Percentiles rank a stretch among this genome's conserved stretches.
These are phyloP conservation scores for Pheosia gnoma DNA, from an alignment of 2,888 invertebrate genomes.

Conservation along the genomic window DNA sequence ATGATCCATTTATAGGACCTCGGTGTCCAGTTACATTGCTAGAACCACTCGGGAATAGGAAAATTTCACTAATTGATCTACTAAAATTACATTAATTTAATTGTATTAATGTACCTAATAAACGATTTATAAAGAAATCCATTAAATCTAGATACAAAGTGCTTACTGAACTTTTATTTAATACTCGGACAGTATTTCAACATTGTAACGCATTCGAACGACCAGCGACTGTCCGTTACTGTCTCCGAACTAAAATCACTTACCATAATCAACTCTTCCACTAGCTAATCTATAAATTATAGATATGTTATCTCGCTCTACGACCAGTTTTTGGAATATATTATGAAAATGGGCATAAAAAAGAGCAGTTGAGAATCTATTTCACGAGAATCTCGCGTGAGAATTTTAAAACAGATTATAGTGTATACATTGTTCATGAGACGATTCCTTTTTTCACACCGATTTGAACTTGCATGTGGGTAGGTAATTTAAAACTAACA, in stretches of 20 bases:
- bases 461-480: background rate
- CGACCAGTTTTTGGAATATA: conserved; percentile 55
- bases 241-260: conserved; percentile 46
- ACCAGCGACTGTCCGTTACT: conserved; percentile 28
- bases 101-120: background rate
- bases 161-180: conserved; percentile 26
- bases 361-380: conserved; percentile 35
- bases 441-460: background rate
- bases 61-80: too few relatives aligned
- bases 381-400: conserved; percentile 38
- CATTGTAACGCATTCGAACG: conserved; percentile 38
- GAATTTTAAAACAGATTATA: conserved; percentile 19
- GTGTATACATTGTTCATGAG: background rate
- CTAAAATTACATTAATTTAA: too few relatives aligned
- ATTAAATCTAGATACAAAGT: conserved; percentile 24
- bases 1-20: too few relatives aligned
- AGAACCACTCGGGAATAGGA: too few relatives aligned
- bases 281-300: conserved; percentile 59
- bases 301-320: conserved; percentile 57
- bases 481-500: background rate
- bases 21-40: too few relatives aligned
- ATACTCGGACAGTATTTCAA: conserved; percentile 36
- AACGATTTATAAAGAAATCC: background rate
- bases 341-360: conserved; percentile 49
- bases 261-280: conserved; percentile 50